Base-by-base conservation (phyloP, 2,888 invertebrate genomes). In the Cosmia trapezina region DNA sequence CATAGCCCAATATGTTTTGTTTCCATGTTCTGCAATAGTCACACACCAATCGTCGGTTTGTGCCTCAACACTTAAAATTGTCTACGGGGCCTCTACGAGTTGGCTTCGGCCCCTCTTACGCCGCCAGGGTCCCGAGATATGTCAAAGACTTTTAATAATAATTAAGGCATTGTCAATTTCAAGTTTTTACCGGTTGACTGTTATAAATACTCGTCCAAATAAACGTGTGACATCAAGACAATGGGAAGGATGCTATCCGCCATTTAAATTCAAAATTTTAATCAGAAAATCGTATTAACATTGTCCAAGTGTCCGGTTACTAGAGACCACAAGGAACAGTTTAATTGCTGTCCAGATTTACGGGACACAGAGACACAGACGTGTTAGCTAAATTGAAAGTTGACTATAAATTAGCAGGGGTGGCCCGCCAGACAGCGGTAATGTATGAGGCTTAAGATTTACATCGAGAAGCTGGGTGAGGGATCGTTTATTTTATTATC, bases 341-440 rank as follows among this genome's bases (percentile, higher is more conserved):
- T 92, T 91, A 94, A 94, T 93, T 93, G 94, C 89, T 92, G 76
- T 85, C 77, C 86, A 93, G 94, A 95, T 96, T 95, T 95, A 96
- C 94, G 92, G 86, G 83, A 76, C 81, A 78, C 90, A 90, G 81
- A 89, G 83, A 76, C 82, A 76, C 90, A 90, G 81, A 89, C 92
- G 89, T 95, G 95, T 94, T 93, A 84, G 88, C 93, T 90, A 93
- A 94, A 95, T 95, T 95, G 95, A 95, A 95, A 95, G 94, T 95
- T 93, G 89, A 87, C 95, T 90, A 95, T 95, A 95, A 95, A 95
- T 95, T 93, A 92, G 89, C 86, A 78, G 76, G 88, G 81, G 81
- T 73, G 85, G 80, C 87, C 87, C 85, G 84, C 76, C 76, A 82
- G 84, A 83, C 88, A 78, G 73, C 80, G 74, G 84, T 78, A 73